Evolutionary conservation across 2,888 invertebrate species (phyloP).

Genomic region (Scaptomyza parva): DNA sequence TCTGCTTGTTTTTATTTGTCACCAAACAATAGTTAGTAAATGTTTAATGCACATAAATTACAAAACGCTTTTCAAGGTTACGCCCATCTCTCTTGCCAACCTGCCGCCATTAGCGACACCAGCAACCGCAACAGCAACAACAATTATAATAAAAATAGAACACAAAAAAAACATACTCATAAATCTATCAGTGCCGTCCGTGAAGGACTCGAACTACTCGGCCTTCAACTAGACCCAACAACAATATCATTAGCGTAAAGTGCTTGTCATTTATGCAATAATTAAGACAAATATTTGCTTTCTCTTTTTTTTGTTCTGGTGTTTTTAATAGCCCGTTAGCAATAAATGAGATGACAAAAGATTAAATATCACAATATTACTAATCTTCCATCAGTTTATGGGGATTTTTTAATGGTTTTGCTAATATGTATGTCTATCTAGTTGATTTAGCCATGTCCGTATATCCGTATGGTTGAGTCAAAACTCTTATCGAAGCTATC

Average conservation of each 20-base stretch:
- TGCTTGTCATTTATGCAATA: conserved; percentile 57
- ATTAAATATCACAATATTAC: background rate
- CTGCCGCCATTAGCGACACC: conserved; percentile 32
- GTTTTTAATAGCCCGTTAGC: conserved; percentile 4
- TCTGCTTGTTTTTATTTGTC: conserved; percentile 62
- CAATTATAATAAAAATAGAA: background rate
- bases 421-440: no score
- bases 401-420: no score
- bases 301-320: conserved; percentile 17
- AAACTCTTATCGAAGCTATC: no score
- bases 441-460: no score
- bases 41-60: conserved; percentile 78
- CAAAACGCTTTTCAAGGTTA: conserved; percentile 76
- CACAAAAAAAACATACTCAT: conserved; percentile 15
- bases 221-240: background rate
- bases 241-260: conserved; percentile 3
- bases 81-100: conserved; percentile 37
- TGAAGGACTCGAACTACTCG: background rate
- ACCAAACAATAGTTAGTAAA: conserved; percentile 68
- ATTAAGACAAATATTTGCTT: conserved; percentile 69
- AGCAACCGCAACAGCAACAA: conserved; percentile 6
- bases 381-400: background rate
- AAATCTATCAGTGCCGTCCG: conserved; percentile 23
- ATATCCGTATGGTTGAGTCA: no score
- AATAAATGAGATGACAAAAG: background rate